Conservation (phyloP, 2,888 invertebrate species). For the Drosophila crucigera region DNA sequence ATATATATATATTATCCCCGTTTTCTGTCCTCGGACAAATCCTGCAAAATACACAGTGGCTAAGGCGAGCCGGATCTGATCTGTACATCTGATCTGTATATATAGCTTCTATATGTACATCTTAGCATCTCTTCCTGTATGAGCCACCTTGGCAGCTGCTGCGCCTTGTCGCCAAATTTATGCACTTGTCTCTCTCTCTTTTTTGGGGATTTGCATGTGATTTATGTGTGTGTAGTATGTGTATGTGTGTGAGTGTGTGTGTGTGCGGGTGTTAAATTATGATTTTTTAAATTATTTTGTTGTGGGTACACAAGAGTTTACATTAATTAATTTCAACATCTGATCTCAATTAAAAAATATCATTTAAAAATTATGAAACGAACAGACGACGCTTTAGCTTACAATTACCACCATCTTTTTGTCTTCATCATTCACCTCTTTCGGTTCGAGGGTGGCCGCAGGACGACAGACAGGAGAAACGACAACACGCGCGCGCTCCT, state of each 20-base stretch:
- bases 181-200: conserved; percentile 25
- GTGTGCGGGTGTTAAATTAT: conserved; percentile 35
- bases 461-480: conserved; percentile 51
- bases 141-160: conserved; percentile 23
- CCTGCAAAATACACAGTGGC: conserved; percentile 8
- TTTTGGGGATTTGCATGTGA: conserved; percentile 35
- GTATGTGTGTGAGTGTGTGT: conserved; percentile 18
- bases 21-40: not conserved
- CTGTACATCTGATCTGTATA: not conserved
- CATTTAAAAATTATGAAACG: conserved; percentile 70
- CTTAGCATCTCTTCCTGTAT: conserved; percentile 18
- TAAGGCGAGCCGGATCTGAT: conserved; percentile 39
- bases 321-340: conserved; percentile 82
- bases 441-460: conserved; percentile 12
- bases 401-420: conserved; percentile 79
- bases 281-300: conserved; percentile 64
- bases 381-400: conserved; percentile 85
- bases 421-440: conserved; percentile 74
- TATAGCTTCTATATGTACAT: conserved; percentile 1
- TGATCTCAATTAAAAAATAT: conserved; percentile 73
- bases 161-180: conserved; percentile 43
- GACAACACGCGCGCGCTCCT: conserved; percentile 43
- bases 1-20: not conserved
- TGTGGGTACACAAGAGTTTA: conserved; percentile 68
- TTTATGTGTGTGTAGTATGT: conserved; percentile 24